Conservation (phyloP, 2,113 vertebrate species). For the Eptatretus burgeri region DNA sequence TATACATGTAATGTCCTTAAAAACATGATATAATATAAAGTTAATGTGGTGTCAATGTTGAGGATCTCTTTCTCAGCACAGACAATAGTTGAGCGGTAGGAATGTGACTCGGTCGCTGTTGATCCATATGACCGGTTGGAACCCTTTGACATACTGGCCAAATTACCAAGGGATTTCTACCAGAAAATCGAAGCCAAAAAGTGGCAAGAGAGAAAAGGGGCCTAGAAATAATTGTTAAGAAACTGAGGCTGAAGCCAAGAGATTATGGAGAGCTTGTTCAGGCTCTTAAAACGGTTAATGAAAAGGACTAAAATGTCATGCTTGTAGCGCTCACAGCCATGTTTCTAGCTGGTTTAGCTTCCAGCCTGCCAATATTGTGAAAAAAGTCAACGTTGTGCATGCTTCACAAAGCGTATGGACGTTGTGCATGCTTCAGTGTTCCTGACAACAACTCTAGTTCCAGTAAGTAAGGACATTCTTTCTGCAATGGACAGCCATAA, state of each 20-base stretch:
- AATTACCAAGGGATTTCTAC: constrained; percentile 91
- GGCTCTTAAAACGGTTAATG: constrained; percentile 81
- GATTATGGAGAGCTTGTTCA: constrained; percentile 75
- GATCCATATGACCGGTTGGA: constrained; percentile 82
- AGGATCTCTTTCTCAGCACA: no score
- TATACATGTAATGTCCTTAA: no score
- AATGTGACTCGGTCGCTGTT: no score
- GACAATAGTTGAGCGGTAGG: no score
- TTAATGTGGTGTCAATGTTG: no score
- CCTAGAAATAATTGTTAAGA: constrained; percentile 60
- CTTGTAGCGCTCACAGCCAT: constrained; percentile 74
- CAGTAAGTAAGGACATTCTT: constrained; percentile 63
- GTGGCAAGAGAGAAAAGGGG: constrained; percentile 96
- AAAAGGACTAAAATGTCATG: constrained; percentile 92
- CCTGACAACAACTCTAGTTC: constrained; percentile 68
- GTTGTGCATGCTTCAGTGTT: no score
- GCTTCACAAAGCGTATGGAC: no score
- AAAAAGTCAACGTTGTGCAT: no score
- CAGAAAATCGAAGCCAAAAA: constrained; percentile 98
- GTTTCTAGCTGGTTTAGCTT: constrained; percentile 49
- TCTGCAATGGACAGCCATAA: constrained; percentile 97
- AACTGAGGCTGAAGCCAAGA: constrained; percentile 62
- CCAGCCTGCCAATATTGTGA: constrained; percentile 76
- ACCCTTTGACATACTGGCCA: constrained; percentile 71
- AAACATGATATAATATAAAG: no score